Evolutionary conservation across 30 jellyfish, hydroid and myxozoan genomes (phyloP).

Genomic region (Cassiopea xamachana): DNA sequence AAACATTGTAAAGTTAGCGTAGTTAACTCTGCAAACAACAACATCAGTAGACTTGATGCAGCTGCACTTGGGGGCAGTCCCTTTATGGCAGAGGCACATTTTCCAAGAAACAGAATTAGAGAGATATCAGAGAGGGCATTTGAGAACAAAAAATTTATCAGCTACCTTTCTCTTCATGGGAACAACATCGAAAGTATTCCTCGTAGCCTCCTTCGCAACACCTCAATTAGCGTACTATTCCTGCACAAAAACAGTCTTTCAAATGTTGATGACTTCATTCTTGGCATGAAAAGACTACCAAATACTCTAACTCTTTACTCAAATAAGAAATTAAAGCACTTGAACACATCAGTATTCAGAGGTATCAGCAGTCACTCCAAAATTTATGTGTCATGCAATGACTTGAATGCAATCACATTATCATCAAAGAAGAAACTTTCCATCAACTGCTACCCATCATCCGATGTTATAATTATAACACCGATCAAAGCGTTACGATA

Average conservation of each 20-base stretch:
- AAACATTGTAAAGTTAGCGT: neutral
- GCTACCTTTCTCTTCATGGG: neutral
- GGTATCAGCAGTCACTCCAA: constrained; percentile 7
- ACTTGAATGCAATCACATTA: neutral
- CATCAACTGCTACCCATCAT: too few relatives aligned
- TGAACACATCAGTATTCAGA: neutral
- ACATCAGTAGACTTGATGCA: neutral
- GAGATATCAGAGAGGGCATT: neutral
- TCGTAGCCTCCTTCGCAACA: constrained; percentile 3
- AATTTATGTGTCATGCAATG: constrained; percentile 11
- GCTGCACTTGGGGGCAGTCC: neutral
- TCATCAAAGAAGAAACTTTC: too few relatives aligned
- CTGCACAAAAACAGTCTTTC: constrained; percentile 24
- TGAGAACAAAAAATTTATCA: too few relatives aligned
- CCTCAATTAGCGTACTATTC: neutral
- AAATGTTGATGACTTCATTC: constrained; percentile 17
- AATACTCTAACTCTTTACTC: neutral
- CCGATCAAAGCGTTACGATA: too few relatives aligned
- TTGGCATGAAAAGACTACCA: constrained; percentile 44
- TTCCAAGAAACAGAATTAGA: neutral
- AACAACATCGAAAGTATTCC: constrained; percentile 22
- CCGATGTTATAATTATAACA: too few relatives aligned
- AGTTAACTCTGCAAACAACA: neutral
- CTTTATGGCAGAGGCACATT: neutral
- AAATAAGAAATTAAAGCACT: neutral